Evolutionary conservation across 2,113 vertebrate genomes (phyloP), one percentile per base, ranked within the genome.

Genomic region (Perca fluviatilis): DNA sequence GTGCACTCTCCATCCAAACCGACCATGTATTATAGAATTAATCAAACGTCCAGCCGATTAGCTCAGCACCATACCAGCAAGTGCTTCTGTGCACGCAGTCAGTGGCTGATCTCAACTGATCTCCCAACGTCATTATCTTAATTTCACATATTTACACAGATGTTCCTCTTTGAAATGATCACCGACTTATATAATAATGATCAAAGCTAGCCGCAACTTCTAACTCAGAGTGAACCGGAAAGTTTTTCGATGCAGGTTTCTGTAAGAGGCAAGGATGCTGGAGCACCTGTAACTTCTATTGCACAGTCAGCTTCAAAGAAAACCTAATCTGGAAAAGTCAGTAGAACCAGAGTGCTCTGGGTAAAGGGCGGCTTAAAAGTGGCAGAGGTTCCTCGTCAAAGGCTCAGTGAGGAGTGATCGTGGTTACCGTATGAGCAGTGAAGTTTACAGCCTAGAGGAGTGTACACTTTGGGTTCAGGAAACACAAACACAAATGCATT

Each of bases 261-360:
- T 71, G 25, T 50, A 10, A 46, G 56, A 66, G 30, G 57, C 23
- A 4, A 23, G 21, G 53, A 53, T 33, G 56, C 36, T 16, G 25
- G 51, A 76, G 74, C 36, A 16, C 47, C 33, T 46, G 51, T 51
- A 43, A 30, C 69, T 69, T 53, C 19, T 16, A 58, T 18, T n/a
- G 46, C 82, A 75, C 57, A 49, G 76, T 71, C 76, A 61, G 80
- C 62, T 79, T 77, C 77, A 84, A 83, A 86, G 73, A 56, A 88
- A 90, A 79, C 66, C 47, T n/a, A 51, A 80, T 84, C 85, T 81
- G 66, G 10, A 91, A 86, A 88, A 81, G 79, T 83, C 75, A 49
- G 57, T 3, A n/a, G 30, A 33, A 40, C 25, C 61, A n/a, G 27
- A 63, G 51, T 54, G 66, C 14, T 63, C 16, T 60, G 53, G 60